Percentiles rank a stretch among this genome's conserved stretches.
These are phyloP conservation scores for Eledone cirrhosa DNA, from an alignment of 2,888 invertebrate genomes.

Conservation along the genomic window DNA sequence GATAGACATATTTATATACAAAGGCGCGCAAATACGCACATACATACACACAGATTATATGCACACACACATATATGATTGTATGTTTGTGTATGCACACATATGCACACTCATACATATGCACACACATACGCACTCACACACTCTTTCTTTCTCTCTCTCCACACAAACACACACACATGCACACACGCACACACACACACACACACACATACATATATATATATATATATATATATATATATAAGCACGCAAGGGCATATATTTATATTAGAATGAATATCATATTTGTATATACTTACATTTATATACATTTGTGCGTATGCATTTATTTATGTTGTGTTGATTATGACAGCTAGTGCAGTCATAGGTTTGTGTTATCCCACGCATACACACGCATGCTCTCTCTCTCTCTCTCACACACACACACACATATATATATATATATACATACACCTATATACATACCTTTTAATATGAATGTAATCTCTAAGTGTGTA, in stretches of 20 bases:
- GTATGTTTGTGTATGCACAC: too few relatives aligned
- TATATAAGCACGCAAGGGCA: background rate
- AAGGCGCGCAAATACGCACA: too few relatives aligned
- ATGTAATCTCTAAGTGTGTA: too few relatives aligned
- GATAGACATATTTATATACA: too few relatives aligned
- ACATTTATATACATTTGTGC: background rate
- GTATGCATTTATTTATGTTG: background rate
- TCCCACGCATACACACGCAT: background rate
- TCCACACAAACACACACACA: too few relatives aligned
- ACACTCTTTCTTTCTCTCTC: too few relatives aligned
- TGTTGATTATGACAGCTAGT: background rate
- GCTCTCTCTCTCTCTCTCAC: background rate
- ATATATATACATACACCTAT: background rate
- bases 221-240: background rate
- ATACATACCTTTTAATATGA: background rate
- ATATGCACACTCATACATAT: too few relatives aligned
- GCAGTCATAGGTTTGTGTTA: background rate
- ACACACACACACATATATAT: background rate
- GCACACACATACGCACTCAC: too few relatives aligned
- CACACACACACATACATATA: too few relatives aligned
- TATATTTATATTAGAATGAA: background rate
- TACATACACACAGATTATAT: too few relatives aligned
- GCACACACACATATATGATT: too few relatives aligned
- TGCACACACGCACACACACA: too few relatives aligned
- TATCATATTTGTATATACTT: background rate